Evolutionary conservation across 30 jellyfish, hydroid and myxozoan species (phyloP).

Genomic region (Chrysaora quinquecirrha): DNA sequence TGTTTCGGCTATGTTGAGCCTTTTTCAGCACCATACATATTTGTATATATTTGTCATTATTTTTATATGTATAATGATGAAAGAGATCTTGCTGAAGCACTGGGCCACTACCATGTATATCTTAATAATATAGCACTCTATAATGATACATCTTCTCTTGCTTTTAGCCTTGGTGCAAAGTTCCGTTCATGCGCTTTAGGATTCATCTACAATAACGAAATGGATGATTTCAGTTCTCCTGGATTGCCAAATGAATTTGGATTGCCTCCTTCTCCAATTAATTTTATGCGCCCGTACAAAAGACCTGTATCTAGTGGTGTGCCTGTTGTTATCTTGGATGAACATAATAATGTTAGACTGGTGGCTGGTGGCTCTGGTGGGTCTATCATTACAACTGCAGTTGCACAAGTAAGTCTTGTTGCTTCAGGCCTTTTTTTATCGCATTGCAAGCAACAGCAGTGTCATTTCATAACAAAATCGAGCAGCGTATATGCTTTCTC

Average conservation of each 20-base stretch:
- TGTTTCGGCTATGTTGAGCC: no score
- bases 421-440: no score
- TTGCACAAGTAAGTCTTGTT: constrained; percentile 99
- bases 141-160: no score
- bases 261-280: constrained; percentile 92
- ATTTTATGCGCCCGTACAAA: constrained; percentile 85
- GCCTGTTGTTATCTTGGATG: constrained; percentile 87
- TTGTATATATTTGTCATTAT: no score
- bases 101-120: no score
- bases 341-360: constrained; percentile 77
- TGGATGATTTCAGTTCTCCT: constrained; percentile 99
- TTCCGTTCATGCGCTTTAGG: constrained; percentile 96
- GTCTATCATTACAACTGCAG: constrained; percentile 97
- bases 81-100: no score
- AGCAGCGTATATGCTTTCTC: no score
- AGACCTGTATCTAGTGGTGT: constrained; percentile 98
- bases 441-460: no score
- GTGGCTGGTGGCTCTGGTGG: constrained; percentile 99
- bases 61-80: no score
- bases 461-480: no score
- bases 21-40: no score
- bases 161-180: constrained; percentile 93
- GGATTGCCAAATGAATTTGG: constrained; percentile 92
- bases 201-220: constrained; percentile 94
- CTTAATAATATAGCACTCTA: no score